These are phyloP conservation scores for Murina feae DNA, from an alignment of 2,113 vertebrate species.

Conservation along the genomic window DNA sequence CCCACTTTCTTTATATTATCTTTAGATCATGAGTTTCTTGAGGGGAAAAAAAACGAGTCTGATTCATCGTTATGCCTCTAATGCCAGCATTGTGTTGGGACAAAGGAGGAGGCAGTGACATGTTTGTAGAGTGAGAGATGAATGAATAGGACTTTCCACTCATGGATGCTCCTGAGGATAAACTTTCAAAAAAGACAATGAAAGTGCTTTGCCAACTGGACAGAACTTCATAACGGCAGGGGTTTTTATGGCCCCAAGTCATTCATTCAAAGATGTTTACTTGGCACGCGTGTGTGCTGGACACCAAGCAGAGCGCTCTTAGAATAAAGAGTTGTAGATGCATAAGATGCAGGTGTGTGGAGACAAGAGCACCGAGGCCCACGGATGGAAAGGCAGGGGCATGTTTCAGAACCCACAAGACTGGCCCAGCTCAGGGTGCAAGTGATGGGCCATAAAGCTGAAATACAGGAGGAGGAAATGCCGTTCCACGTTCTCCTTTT, in stretches of 20 bases:
- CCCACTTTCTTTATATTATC: neutral
- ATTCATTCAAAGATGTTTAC: neutral
- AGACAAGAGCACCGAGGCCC: neutral
- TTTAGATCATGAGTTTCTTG: neutral
- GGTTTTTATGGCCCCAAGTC: neutral
- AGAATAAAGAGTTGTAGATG: neutral
- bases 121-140: neutral
- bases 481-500: accelerated
- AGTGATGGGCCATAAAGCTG: neutral
- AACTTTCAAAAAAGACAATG: neutral
- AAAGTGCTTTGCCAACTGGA: neutral
- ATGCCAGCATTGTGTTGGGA: neutral
- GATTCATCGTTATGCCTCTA: neutral
- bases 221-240: neutral
- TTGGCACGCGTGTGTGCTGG: neutral
- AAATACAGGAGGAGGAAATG: neutral
- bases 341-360: accelerated
- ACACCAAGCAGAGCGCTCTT: neutral
- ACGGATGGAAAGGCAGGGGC: neutral
- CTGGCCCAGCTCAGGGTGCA: neutral
- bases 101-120: neutral
- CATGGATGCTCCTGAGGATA: neutral
- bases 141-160: neutral
- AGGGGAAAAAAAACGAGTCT: neutral
- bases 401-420: neutral